A percentile compares a stretch with the other conserved stretches of the same genome.
Conservation (phyloP, 2,797 vertebrate genomes). For the Poecile montanus region DNA sequence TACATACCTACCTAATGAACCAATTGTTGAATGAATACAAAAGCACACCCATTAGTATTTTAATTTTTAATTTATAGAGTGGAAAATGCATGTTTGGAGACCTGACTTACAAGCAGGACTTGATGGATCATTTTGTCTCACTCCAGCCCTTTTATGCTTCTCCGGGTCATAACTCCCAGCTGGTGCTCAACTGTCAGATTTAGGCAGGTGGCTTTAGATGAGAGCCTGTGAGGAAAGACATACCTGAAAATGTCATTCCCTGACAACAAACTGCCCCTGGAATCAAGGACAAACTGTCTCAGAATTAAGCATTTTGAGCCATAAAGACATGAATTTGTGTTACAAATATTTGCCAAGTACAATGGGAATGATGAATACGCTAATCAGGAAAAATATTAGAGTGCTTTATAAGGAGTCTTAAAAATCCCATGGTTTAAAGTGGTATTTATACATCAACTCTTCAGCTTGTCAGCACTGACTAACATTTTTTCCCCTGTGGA, state of each 20-base stretch:
- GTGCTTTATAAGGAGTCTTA: background rate
- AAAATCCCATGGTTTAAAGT: background rate
- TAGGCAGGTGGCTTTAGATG: slow-evolving; percentile 6
- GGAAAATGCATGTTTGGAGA: slow-evolving; percentile 55
- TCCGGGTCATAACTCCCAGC: slow-evolving; percentile 34
- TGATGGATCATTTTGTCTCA: slow-evolving; percentile 47
- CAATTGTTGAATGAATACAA: slow-evolving; percentile 43
- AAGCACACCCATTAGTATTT: slow-evolving; percentile 57
- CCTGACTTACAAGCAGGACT: slow-evolving; percentile 31
- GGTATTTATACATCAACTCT: background rate
- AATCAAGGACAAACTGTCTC: background rate
- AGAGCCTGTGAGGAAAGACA: background rate
- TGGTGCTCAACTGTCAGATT: slow-evolving; percentile 47
- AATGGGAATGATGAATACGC: background rate
- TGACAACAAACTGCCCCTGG: background rate
- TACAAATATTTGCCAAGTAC: background rate
- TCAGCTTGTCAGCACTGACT: background rate
- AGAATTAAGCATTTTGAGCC: background rate
- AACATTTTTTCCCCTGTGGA: accelerated
- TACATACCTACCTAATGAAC: slow-evolving; percentile 64
- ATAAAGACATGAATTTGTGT: background rate
- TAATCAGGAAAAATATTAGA: background rate
- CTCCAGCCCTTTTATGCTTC: background rate
- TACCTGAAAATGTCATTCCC: slow-evolving; percentile 51
- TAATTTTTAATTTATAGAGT: slow-evolving; percentile 59